Conservation (phyloP, 1,140 invertebrate species). For the Charaxes varanes region DNA sequence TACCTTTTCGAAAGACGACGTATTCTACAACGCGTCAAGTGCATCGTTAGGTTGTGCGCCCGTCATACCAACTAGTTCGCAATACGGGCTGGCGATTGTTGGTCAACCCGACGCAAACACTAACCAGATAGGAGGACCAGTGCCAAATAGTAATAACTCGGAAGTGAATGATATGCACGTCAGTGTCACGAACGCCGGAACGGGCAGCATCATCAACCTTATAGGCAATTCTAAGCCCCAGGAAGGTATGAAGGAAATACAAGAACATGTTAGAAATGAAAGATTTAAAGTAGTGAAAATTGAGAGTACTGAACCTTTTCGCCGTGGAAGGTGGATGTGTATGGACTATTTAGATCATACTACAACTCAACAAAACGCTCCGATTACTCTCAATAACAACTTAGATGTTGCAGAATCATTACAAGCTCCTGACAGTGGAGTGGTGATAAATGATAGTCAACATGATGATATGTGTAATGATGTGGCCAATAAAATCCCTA, state of each 20-base stretch:
- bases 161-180: slow-evolving; percentile 76
- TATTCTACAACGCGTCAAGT: slow-evolving; percentile 85
- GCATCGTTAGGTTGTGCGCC: slow-evolving; percentile 84
- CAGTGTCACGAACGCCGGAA: slow-evolving; percentile 77
- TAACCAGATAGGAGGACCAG: slow-evolving; percentile 61
- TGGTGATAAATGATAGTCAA: slow-evolving; percentile 68
- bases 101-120: slow-evolving; percentile 68
- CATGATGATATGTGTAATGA: slow-evolving; percentile 68
- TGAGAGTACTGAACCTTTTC: slow-evolving; percentile 95
- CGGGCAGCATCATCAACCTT: slow-evolving; percentile 78
- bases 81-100: slow-evolving; percentile 88
- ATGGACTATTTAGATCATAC: slow-evolving; percentile 96
- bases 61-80: slow-evolving; percentile 88
- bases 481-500: slow-evolving; percentile 58
- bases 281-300: slow-evolving; percentile 98
- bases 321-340: slow-evolving; percentile 94
- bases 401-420: slow-evolving; percentile 58
- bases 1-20: slow-evolving; percentile 87
- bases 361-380: slow-evolving; percentile 74
- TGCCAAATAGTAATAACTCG: slow-evolving; percentile 70
- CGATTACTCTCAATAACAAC: slow-evolving; percentile 67
- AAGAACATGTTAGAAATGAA: slow-evolving; percentile 85
- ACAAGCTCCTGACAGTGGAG: slow-evolving; percentile 67
- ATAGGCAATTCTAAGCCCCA: slow-evolving; percentile 76
- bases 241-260: slow-evolving; percentile 82